A percentile compares a stretch with the other conserved stretches of the same genome.
Evolutionary conservation across 53 echinoderm and acorn worm species (phyloP).

Genomic region (Pentamera pediparva): DNA sequence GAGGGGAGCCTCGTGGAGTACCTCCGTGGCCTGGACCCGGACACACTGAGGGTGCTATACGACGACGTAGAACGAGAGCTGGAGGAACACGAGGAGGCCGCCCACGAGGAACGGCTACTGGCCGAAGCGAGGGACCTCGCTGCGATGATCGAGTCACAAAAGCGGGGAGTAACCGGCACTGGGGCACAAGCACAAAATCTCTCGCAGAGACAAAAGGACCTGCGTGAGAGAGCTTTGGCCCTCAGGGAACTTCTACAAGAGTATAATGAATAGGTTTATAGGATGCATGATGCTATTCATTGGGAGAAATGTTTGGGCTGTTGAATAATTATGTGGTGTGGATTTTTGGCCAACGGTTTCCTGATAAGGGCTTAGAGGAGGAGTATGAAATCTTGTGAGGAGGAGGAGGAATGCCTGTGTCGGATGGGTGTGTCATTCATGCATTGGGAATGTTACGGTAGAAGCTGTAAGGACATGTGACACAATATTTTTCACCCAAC

Average conservation of each 20-base stretch:
- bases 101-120: not conserved
- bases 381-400: too few species aligned
- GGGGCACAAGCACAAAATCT: not conserved
- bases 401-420: too few species aligned
- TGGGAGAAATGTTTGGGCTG: too few species aligned
- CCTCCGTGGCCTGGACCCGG: conserved; percentile 30
- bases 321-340: too few species aligned
- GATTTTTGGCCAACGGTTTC: too few species aligned
- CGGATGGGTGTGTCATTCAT: too few species aligned
- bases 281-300: too few species aligned
- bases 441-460: too few species aligned
- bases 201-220: not conserved
- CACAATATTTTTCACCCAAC: too few species aligned
- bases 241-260: conserved; percentile 27
- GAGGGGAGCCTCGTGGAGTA: conserved; percentile 12
- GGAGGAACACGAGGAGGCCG: not conserved
- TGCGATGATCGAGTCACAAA: not conserved
- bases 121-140: not conserved
- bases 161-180: not conserved
- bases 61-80: conserved; percentile 19
- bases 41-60: conserved; percentile 24
- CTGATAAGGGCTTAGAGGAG: too few species aligned
- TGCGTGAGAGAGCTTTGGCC: not conserved
- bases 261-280: too few species aligned
- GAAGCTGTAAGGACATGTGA: too few species aligned